Percentiles rank a stretch among this genome's conserved stretches.
phyloP scores from a whole-genome alignment of 1,140 invertebrate species.

The Drosophila rufa region DNA sequence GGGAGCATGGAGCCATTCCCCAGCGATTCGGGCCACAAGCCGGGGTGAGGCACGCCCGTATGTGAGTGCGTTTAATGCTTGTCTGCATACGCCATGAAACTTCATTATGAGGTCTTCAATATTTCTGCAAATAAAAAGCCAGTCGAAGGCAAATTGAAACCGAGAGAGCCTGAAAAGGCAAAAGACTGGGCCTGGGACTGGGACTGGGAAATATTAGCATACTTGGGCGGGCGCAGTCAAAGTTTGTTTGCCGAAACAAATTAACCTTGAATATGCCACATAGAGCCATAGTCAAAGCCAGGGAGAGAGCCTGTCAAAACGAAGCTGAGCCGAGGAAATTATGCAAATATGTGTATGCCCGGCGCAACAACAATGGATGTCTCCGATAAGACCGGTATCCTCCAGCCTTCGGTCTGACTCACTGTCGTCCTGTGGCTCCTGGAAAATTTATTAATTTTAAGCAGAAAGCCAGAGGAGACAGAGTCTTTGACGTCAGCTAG shows the following conservation, averaged over 20 bases:
- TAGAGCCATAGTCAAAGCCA: conserved; percentile 20
- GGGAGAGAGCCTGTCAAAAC: conserved; percentile 25
- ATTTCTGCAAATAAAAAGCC: conserved; percentile 58
- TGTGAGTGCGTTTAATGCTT: conserved; percentile 44
- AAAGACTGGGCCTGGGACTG: background rate
- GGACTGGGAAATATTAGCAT: conserved; percentile 67
- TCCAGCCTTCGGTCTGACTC: conserved; percentile 12
- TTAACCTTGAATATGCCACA: conserved; percentile 71
- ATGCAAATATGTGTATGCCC: conserved; percentile 51
- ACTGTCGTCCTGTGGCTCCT: conserved; percentile 26
- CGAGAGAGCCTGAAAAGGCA: conserved; percentile 13
- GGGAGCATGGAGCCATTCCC: conserved; percentile 4
- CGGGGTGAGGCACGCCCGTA: background rate
- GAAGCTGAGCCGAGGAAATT: conserved; percentile 45
- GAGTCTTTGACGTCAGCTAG: conserved; percentile 57
- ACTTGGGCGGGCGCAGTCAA: conserved; percentile 60
- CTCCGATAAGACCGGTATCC: conserved; percentile 39
- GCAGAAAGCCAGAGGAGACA: conserved; percentile 23
- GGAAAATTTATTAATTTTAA: conserved; percentile 70
- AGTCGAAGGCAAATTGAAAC: conserved; percentile 54
- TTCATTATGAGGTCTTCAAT: conserved; percentile 68
- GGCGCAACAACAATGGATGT: conserved; percentile 38
- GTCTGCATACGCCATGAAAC: conserved; percentile 65
- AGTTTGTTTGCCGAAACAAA: conserved; percentile 73
- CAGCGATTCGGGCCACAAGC: conserved; percentile 36